Percentiles rank a stretch among this genome's conserved stretches.
These are phyloP conservation scores for Solenopsis invicta DNA, from an alignment of 1,140 invertebrate species.

Conservation along the genomic window DNA sequence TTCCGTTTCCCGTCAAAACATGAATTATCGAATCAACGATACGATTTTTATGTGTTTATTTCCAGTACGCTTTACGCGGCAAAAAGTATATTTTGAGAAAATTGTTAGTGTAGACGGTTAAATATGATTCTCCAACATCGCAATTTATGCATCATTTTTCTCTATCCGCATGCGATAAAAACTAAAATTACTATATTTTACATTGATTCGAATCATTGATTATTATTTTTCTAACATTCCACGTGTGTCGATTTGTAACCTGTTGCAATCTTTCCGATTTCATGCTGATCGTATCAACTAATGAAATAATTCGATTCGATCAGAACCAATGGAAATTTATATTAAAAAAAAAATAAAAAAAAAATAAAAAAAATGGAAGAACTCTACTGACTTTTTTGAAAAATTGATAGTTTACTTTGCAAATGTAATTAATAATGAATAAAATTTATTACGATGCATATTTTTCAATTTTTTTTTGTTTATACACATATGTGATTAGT, in stretches of 20 bases:
- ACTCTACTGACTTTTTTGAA: background rate
- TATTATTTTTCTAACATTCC: background rate
- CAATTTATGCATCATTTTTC: background rate
- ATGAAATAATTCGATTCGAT: background rate
- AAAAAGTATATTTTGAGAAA: background rate
- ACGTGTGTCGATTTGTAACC: background rate
- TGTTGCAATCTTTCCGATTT: background rate
- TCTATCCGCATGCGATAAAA: background rate
- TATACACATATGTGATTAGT: background rate
- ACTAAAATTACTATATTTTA: background rate
- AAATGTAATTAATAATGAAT: background rate
- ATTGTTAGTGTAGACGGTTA: background rate
- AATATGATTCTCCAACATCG: background rate
- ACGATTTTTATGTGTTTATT: slow-evolving; percentile 8
- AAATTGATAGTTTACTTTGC: background rate
- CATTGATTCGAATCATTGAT: background rate
- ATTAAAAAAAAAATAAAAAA: too few relatives aligned
- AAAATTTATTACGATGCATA: background rate
- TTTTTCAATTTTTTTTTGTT: background rate
- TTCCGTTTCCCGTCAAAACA: background rate
- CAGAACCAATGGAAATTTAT: background rate
- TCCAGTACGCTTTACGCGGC: background rate
- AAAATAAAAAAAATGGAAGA: background rate
- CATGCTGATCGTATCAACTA: background rate
- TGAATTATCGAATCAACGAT: background rate